Evolutionary conservation across 1,140 invertebrate species (phyloP).

Genomic region (Brachionus asplanchnoidis): DNA sequence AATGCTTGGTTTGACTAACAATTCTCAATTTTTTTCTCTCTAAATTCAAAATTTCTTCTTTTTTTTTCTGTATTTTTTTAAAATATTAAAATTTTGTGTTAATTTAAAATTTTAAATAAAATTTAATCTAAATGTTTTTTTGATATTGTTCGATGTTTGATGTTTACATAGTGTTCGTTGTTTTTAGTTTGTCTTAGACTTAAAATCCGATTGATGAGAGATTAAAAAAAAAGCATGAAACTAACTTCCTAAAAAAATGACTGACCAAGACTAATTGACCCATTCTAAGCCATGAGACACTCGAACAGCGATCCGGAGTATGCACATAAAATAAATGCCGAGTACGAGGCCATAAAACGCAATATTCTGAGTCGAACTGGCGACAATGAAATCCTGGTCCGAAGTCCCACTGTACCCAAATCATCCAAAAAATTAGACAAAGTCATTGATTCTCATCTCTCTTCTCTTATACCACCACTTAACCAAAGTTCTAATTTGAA

Average conservation of each 20-base stretch:
- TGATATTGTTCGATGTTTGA: background rate
- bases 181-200: background rate
- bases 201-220: background rate
- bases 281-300: background rate
- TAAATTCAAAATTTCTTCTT: background rate
- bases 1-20: background rate
- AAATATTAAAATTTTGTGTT: background rate
- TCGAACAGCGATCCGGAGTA: background rate
- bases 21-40: background rate
- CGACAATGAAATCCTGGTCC: background rate
- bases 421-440: background rate
- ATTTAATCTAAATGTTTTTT: background rate
- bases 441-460: background rate
- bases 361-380: background rate
- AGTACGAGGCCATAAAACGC: conserved; percentile 7
- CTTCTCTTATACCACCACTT: background rate
- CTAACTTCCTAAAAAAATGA: background rate
- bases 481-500: conserved; percentile 1
- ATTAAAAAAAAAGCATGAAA: background rate
- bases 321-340: conserved; percentile 15
- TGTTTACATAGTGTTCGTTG: background rate
- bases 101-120: conserved; percentile 8
- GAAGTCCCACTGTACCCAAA: background rate
- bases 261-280: background rate
- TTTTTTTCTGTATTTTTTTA: background rate